Evolutionary conservation across 2,113 vertebrate species (phyloP), one percentile per base, ranked within the genome.

Genomic region (Noturus placidus): DNA sequence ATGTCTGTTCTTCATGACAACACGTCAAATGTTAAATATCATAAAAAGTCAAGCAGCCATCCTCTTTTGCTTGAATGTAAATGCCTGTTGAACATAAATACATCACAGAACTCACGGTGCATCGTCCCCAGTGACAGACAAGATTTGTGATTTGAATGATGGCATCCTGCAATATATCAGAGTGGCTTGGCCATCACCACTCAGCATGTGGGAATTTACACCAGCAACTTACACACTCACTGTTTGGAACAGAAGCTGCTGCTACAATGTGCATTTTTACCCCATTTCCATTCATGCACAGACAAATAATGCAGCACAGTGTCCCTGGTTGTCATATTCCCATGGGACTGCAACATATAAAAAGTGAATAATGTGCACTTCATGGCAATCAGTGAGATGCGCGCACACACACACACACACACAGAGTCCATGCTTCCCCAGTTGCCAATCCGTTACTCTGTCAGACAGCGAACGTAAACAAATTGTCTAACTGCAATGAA

Each of bases 401-500:
- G 70, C 59, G 50, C 22, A 50, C 52, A 59, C 72, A 77, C 74
- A 77, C 65, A 84, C 50, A 78, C 22, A 57, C 52, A 59, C 72
- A 77, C 74, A 77, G 79, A 81, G 79, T 61, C 79, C 56, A 42
- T 22, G 46, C 87, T 83, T 88, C 84, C 87, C 88, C 89, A 59
- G 14, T 50, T 11, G 87, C 89, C 90, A 63, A 25, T 87, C 88
- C 59, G 22, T 89, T 89, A 88, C 90, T 79, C 84, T 84, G 84
- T 81, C 89, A 89, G 54, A 82, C 50, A 19, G 1, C 7, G 85
- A 90, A 80, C 67, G 83, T 90, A 90, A 59, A 65, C 57, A 87
- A 85, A 90, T 84, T 57, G 63, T 89, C 85, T 77, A 69, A 84
- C 87, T 81, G 87, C 87, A 89, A 86, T 83, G 85, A 89, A 57